Percentiles rank a stretch among this genome's conserved stretches.
phyloP scores from a whole-genome alignment of 2,797 vertebrate genomes.

The Perdix hodgsoniae region DNA sequence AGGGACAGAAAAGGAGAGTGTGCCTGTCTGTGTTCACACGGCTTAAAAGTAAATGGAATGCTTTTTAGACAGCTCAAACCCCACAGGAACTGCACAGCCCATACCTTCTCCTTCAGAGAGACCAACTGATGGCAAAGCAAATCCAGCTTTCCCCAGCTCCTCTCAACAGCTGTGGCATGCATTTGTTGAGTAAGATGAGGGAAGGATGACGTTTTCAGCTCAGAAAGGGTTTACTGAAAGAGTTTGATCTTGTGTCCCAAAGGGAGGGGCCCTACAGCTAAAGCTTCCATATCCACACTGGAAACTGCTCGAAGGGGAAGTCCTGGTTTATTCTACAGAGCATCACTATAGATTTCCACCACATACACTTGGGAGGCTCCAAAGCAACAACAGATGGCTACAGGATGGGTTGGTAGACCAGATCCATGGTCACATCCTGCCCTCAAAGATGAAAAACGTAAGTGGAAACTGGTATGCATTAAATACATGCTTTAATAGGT shows the following conservation, averaged over 20 bases:
- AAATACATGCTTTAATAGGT: slow-evolving; percentile 72
- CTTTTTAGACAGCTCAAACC: not conserved
- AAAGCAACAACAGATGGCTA: not conserved
- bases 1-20: not conserved
- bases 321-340: not conserved
- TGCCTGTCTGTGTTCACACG: rapidly evolving
- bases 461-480: not conserved
- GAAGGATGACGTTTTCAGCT: not conserved
- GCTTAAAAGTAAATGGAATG: not conserved
- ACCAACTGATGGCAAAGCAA: not conserved
- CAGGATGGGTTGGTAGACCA: not conserved
- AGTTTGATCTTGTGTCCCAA: not conserved
- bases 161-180: not conserved
- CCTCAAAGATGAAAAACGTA: not conserved
- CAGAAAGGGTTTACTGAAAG: not conserved
- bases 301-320: not conserved
- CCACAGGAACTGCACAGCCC: rapidly evolving
- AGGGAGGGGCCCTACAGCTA: not conserved
- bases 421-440: rapidly evolving
- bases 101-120: not conserved
- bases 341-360: not conserved
- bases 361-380: rapidly evolving
- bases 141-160: not conserved
- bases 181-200: not conserved
- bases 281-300: rapidly evolving